These are phyloP conservation scores for Enteromius thamalakanensis DNA, from an alignment of 2,797 vertebrate species.

Conservation along the genomic window DNA sequence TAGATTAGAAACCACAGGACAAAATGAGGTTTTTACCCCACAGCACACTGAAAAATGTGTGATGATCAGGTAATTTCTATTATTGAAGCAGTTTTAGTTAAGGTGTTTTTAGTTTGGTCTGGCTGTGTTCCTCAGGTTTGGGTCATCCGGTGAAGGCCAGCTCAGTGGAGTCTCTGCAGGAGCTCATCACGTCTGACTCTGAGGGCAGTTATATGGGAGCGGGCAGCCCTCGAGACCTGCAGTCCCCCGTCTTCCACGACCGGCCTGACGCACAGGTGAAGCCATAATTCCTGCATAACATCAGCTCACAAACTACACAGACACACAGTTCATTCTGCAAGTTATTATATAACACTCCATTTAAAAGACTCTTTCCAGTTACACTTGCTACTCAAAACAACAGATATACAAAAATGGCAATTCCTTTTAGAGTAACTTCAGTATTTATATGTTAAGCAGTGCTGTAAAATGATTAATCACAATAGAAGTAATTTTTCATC, in stretches of 20 bases:
- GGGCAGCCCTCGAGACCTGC: conserved; percentile 89
- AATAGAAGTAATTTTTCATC: background rate
- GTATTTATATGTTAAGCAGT: background rate
- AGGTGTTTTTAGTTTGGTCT: background rate
- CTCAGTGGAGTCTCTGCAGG: conserved; percentile 94
- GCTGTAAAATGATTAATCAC: too few relatives aligned
- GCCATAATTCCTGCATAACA: background rate
- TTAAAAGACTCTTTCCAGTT: background rate
- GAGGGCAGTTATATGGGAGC: conserved; percentile 91
- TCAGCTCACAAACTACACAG: background rate
- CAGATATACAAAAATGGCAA: too few relatives aligned
- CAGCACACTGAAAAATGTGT: background rate
- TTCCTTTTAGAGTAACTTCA: background rate
- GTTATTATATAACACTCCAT: background rate
- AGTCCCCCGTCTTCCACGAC: conserved; percentile 88
- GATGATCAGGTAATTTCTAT: background rate
- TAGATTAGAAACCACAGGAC: background rate
- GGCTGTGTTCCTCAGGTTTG: background rate
- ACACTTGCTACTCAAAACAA: background rate
- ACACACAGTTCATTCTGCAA: background rate
- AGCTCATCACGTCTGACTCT: conserved; percentile 93
- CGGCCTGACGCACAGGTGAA: conserved; percentile 77
- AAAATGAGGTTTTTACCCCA: background rate
- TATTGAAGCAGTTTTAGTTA: background rate
- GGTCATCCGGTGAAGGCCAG: conserved; percentile 77